Base-by-base conservation (phyloP, 2,113 vertebrate species). In the Lutjanus erythropterus region DNA sequence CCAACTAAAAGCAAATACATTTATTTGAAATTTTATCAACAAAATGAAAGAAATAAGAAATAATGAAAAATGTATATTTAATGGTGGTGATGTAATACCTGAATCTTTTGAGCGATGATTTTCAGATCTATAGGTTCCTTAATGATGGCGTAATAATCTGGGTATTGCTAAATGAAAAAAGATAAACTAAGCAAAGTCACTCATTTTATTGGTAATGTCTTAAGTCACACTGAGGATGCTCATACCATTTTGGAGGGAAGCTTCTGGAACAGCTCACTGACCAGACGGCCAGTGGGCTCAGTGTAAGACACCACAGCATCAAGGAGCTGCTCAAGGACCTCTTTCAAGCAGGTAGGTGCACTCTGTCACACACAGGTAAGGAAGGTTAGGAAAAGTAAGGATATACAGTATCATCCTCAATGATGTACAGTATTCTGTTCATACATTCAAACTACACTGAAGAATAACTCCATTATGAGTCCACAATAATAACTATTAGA, bases 111-210 rank as follows among this genome's bases (percentile, higher is more conserved):
- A 65, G 98, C 96, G 80, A 99, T 95, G 68, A 96, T 96, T 95
- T 99, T 99, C 85, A 99, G 95, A 95, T 99, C 98, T 70, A 99
- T 97, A 37, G 98, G 98, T 68, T 99, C 98, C 91, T 99, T 99
- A 90, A 99, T 99, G 94, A 99, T 96, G 91, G 97, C 97, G 92
- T 97, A 99, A 95, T 99, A 99, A 94, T 99, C 98, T 87, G 98
- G 98, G 93, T 99, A 99, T 97, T 99, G 98, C 98, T 99, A 89
- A 70, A 95, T 91, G 86, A 74, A 84, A 73, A 29, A 37, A 21
- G 47, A 56, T 2, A 87, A 53, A 81, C 7, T 35, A 68, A 80
- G 29, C 42, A 15, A 46, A 10, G 37, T 52, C 5, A 27, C 2
- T 25, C 1, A 27, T 42, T 70, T 58, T 0, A 77, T 2, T 9